These are phyloP conservation scores for Apogon hyalosoma DNA, from an alignment of 2,797 vertebrate species.

Conservation along the genomic window DNA sequence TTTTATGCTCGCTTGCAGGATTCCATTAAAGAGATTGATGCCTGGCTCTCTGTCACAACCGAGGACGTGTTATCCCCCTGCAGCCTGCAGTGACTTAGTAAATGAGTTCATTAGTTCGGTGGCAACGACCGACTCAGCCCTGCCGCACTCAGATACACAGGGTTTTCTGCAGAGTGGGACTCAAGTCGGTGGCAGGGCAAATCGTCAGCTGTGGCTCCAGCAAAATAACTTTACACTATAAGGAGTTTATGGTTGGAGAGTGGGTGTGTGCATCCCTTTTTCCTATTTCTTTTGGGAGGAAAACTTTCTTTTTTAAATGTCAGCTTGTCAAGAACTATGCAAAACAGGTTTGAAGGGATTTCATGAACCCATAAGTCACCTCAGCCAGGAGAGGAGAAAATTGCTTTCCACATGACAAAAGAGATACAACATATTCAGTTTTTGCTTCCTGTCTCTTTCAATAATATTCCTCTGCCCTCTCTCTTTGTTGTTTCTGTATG, in stretches of 20 bases:
- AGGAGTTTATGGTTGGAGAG: slow-evolving; percentile 30
- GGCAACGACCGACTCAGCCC: slow-evolving; percentile 58
- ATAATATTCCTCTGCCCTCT: slow-evolving; percentile 29
- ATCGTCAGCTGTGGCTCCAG: slow-evolving; percentile 43
- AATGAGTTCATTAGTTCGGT: slow-evolving; percentile 84
- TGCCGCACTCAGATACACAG: slow-evolving; percentile 46
- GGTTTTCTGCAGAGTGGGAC: slow-evolving; percentile 40
- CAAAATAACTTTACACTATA: slow-evolving; percentile 39
- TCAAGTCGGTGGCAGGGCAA: slow-evolving; percentile 2
- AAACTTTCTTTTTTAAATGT: slow-evolving; percentile 13
- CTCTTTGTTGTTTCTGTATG: slow-evolving; percentile 38
- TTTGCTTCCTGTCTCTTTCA: background rate
- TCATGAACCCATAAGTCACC: slow-evolving; percentile 42
- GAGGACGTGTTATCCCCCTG: slow-evolving; percentile 73
- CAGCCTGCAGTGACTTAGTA: slow-evolving; percentile 80
- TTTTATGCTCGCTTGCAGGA: slow-evolving; percentile 78
- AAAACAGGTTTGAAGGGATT: slow-evolving; percentile 36
- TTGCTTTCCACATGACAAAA: slow-evolving; percentile 49
- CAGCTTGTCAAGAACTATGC: slow-evolving; percentile 48
- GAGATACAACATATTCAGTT: slow-evolving; percentile 17
- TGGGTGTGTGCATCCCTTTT: slow-evolving; percentile 10
- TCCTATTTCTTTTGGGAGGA: background rate
- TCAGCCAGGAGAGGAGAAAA: slow-evolving; percentile 44
- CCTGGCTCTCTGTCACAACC: slow-evolving; percentile 74
- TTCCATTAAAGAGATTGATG: slow-evolving; percentile 87